These are phyloP conservation scores for Sander vitreus DNA, from an alignment of 2,113 vertebrate genomes.

Conservation along the genomic window DNA sequence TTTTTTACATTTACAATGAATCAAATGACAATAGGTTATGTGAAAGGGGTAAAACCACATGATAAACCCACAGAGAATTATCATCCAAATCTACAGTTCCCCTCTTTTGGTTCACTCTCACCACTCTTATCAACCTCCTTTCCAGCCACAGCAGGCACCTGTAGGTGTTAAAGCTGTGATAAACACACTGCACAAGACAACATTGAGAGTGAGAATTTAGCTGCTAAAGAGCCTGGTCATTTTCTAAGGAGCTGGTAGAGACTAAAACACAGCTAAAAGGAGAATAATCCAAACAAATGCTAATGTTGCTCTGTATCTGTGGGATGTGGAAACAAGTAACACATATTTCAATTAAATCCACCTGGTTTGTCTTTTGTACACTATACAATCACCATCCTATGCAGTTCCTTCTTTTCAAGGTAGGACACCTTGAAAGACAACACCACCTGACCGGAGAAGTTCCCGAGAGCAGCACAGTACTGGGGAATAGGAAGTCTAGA, in stretches of 20 bases:
- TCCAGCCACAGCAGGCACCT: not conserved
- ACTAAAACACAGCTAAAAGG: not conserved
- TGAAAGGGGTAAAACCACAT: not conserved
- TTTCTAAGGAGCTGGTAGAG: not conserved
- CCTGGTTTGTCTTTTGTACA: not conserved
- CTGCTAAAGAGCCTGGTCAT: not conserved
- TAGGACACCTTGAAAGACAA: slow-evolving; percentile 72
- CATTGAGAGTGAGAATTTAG: not conserved
- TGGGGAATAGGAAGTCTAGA: slow-evolving; percentile 62
- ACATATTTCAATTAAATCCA: not conserved
- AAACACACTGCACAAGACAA: not conserved
- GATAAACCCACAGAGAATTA: not conserved
- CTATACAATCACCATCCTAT: not conserved
- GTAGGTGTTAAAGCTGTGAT: not conserved
- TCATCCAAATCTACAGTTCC: not conserved
- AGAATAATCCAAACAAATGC: not conserved
- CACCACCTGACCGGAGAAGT: slow-evolving; percentile 50
- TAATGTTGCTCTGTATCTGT: not conserved
- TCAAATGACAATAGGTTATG: not conserved
- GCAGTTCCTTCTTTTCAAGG: slow-evolving; percentile 36
- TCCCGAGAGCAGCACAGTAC: slow-evolving; percentile 50
- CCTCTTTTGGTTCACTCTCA: not conserved
- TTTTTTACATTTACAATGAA: too few species aligned
- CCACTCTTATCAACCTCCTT: too few species aligned
- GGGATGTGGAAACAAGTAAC: not conserved